Evolutionary conservation across 2,113 vertebrate genomes (phyloP), one percentile per base, ranked within the genome.

Genomic region (Sebastes schlegelii): DNA sequence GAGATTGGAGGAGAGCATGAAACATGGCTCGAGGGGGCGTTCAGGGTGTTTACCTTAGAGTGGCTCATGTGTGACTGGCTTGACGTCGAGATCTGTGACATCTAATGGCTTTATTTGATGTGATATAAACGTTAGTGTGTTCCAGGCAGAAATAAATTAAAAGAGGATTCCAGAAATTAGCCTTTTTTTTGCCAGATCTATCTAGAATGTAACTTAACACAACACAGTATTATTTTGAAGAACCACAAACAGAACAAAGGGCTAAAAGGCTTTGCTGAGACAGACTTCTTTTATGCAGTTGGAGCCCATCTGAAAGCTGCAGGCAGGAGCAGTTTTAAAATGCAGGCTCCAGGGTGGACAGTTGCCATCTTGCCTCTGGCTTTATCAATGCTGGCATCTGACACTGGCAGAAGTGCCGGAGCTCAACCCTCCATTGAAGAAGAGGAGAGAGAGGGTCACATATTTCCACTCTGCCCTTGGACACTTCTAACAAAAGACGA

Each of bases 331-430:
- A 12, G 64, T 87, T 93, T 92, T 85, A 85, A 89, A 92, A 92
- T 91, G 90, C 89, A 91, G 87, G 88, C 90, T 90, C 69, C 79
- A 61, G 86, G 90, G 91, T 90, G 88, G 92, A 90, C 89, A 91
- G 81, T 92, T 89, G 89, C 92, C 91, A 91, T 91, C 86, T 92
- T 76, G 89, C 89, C 86, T 85, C 84, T 84, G 88, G 87, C 82
- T 74, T 92, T 87, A 92, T 93, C 89, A 81, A 74, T 76, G 83
- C 85, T 92, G 93, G 91, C 93, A 83, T 88, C 88, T 90, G 90
- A 92, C 87, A 76, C 73, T 73, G 80, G 86, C 85, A 90, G 77
- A 73, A 77, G 86, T 65, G 79, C 86, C 61, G 69, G 61, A 79
- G 73, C 88, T 74, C 79, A 63, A 64, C 81, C 62, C 68, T 80